Evolutionary conservation across 2,888 invertebrate species (phyloP), one percentile per base, ranked within the genome.

Genomic region (Acleris cristana): DNA sequence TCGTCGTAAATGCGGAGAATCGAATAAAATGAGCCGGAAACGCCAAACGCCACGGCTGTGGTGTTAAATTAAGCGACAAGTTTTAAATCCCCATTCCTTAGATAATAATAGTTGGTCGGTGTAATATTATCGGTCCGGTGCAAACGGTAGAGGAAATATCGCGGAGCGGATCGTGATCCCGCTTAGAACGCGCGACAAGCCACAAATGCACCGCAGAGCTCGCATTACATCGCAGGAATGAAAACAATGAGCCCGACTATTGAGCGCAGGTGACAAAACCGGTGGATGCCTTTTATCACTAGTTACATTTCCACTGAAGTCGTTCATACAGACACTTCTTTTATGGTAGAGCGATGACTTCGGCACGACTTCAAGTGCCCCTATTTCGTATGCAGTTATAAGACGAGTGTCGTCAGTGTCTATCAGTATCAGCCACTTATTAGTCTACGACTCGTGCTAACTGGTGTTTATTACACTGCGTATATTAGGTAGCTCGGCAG

Each of bases 181-280:
- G 68, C 64, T 64, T 48, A 48, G 70, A 65, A 56, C 67, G 71
- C 60, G 61, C 62, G 70, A 71, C 72, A 77, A 76, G 78, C 83
- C 84, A 77, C 85, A 85, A 85, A 76, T 83, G 79, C 60, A 64
- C 75, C 74, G 70, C 76, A 72, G 76, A 76, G 80, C 82, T 89
- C 88, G 73, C 68, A 74, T 89, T 88, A 84, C 88, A 76, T 76
- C 72, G 74, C 72, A 72, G 81, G 83, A 86, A 87, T 82, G 82
- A 82, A 82, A 89, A 88, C 86, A 89, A 87, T 86, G 82, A 78
- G 74, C 76, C 72, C 77, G 78, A 79, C 81, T 80, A 81, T 80
- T 76, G 76, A 77, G 73, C 72, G 79, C 82, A 84, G 79, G 82
- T 86, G 83, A 82, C 79, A 82, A 81, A 78, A 78, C 77, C 71